Base-by-base conservation (phyloP, 2,797 vertebrate species). In the Cebuella pygmaea region DNA sequence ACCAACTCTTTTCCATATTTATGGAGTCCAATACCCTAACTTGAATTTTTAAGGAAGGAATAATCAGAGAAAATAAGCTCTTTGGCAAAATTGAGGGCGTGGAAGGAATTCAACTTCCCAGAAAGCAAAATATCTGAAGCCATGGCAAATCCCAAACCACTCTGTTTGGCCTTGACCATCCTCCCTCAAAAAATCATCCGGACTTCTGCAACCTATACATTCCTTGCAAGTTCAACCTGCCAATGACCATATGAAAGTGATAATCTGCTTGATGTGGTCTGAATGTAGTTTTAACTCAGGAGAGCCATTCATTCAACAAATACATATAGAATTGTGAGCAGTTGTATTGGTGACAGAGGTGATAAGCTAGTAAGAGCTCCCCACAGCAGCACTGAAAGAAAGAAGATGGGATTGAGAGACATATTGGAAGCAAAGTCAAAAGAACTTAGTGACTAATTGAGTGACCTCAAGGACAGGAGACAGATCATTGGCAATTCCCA, bases 1-100 rank as follows among this genome's bases (percentile, higher is more conserved):
- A 64, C 10, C 48, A 84, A 91, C 9, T 70, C 33, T 93, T 78
- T 89, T 64, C 87, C 30, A 87, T 48, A 96, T 79, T 84, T 89
- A 12, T 6, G 88, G 72, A 78, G 14, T 41, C 44, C 36, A 84
- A 87, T 24, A 94, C 4, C 20, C 6, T 15, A 39, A 41, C 57
- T 84, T 96, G 57, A 93, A 84, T 39, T 80, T 96, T 87, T 81
- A 93, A 89, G 88, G 89, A 17, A 41, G 82, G 44, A 76, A 46
- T 46, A 81, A 75, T 93, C 41, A 48, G 55, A 93, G n/a, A 95
- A 87, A 79, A 67, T 74, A 95, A 95, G 9, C 59, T 79, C 27
- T 0, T 57, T 81, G 74, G 75, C 14, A 82, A 83, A 94, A 67
- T 88, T 41, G 36, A 95, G 24, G 14, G 39, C 17, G 3, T 6